Percentiles rank a stretch among this genome's conserved stretches.
These are phyloP conservation scores for Crotalus viridis DNA, from an alignment of 2,113 vertebrate species.

Conservation along the genomic window DNA sequence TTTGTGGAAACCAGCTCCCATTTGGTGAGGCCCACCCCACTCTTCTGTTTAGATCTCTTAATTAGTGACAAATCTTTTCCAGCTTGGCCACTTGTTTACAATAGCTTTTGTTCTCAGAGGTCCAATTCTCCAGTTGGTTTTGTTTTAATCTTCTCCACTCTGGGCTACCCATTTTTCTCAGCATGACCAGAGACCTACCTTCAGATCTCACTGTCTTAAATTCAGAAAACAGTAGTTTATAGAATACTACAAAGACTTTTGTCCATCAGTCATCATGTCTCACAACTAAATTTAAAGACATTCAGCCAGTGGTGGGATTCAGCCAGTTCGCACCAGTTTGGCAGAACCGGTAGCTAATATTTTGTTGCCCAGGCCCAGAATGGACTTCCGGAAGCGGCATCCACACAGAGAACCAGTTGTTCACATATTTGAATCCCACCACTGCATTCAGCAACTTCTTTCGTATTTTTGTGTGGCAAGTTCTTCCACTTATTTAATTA, in stretches of 20 bases:
- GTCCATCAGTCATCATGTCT: background rate
- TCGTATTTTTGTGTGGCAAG: background rate
- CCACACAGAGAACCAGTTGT: too few species aligned
- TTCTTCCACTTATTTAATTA: background rate
- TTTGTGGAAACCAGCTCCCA: slow-evolving; percentile 22
- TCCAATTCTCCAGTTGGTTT: slow-evolving; percentile 14
- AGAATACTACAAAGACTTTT: background rate
- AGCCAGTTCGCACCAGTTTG: too few species aligned
- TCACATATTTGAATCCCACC: too few species aligned
- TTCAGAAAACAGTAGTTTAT: background rate
- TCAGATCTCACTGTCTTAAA: background rate
- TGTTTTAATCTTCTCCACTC: slow-evolving; percentile 4
- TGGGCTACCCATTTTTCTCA: slow-evolving; percentile 1
- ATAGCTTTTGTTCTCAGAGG: slow-evolving; percentile 25
- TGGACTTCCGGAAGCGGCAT: too few species aligned
- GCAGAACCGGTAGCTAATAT: too few species aligned
- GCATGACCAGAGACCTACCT: background rate
- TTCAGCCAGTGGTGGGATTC: too few species aligned
- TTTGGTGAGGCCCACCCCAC: background rate
- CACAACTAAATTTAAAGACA: background rate
- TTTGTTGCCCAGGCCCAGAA: too few species aligned
- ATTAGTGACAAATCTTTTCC: slow-evolving; percentile 34
- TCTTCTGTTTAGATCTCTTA: slow-evolving; percentile 17
- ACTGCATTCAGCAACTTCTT: background rate
- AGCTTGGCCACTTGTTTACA: slow-evolving; percentile 6